Evolutionary conservation across 2,888 invertebrate genomes (phyloP).

Genomic region (Anticlea derivata): DNA sequence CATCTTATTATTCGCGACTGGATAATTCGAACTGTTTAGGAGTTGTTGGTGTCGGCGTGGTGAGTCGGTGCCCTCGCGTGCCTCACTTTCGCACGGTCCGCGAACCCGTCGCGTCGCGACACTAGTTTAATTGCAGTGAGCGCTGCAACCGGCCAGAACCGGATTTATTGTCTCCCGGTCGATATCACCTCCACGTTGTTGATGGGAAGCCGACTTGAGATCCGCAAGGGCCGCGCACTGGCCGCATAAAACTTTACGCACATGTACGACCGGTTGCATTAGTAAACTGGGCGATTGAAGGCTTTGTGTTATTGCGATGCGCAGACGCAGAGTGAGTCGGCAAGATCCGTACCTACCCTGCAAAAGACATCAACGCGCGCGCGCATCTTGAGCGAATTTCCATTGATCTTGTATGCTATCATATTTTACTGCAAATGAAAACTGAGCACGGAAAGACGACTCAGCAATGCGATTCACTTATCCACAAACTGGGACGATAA

Average conservation of each 20-base stretch:
- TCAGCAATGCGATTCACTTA: too few species aligned
- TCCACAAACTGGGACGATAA: too few species aligned
- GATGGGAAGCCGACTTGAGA: constrained; percentile 57
- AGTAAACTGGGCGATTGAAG: constrained; percentile 22
- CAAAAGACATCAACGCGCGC: constrained; percentile 72
- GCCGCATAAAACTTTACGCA: constrained; percentile 35
- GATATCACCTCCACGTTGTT: constrained; percentile 68
- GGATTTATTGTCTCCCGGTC: constrained; percentile 80
- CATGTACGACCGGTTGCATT: constrained; percentile 27
- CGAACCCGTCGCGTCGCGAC: constrained; percentile 72
- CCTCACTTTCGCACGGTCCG: constrained; percentile 81
- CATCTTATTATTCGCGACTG: constrained; percentile 3
- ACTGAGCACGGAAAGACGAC: too few species aligned
- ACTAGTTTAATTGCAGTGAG: constrained; percentile 78
- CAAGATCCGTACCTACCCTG: constrained; percentile 24
- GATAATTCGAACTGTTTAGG: constrained; percentile 3
- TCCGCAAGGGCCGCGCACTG: constrained; percentile 49
- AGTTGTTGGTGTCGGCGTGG: not conserved
- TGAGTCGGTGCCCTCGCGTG: constrained; percentile 46
- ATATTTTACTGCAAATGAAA: too few species aligned
- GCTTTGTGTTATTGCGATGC: constrained; percentile 26
- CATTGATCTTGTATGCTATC: not conserved
- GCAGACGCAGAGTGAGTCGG: constrained; percentile 29
- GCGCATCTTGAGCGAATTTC: constrained; percentile 21
- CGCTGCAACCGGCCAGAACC: constrained; percentile 72